phyloP scores from a whole-genome alignment of 1,140 invertebrate genomes.

The Heliothis virescens region DNA sequence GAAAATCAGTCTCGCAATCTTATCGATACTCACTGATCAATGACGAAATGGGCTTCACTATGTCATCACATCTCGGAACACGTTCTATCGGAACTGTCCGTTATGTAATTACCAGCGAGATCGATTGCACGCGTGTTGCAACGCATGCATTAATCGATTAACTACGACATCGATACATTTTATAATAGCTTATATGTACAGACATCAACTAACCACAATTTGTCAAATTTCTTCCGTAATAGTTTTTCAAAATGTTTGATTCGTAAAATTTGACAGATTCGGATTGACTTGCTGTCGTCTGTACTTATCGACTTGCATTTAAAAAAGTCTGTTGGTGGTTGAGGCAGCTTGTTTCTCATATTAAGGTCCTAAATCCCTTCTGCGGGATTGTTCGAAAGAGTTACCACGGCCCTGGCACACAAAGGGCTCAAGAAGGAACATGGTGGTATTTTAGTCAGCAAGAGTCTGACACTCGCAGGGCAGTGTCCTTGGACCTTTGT shows the following conservation, averaged over 20 bases:
- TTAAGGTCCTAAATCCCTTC: too few species aligned
- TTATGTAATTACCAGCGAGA: constrained; percentile 19
- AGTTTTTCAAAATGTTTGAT: too few species aligned
- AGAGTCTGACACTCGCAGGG: too few species aligned
- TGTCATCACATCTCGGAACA: constrained; percentile 30
- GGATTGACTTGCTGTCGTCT: too few species aligned
- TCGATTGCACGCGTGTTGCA: constrained; percentile 15
- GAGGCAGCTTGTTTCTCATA: too few species aligned
- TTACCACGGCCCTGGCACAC: too few species aligned
- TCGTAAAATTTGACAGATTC: background rate
- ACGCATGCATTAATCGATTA: constrained; percentile 25
- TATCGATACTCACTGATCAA: background rate
- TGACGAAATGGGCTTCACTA: constrained; percentile 6
- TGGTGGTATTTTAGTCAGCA: too few species aligned
- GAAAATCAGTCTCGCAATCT: background rate
- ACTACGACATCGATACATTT: constrained; percentile 6
- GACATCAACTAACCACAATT: too few species aligned
- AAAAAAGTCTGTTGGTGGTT: too few species aligned
- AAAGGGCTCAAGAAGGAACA: too few species aligned
- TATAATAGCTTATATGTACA: background rate
- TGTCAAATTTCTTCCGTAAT: background rate
- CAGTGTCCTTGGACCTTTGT: too few species aligned
- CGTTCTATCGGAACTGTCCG: constrained; percentile 24
- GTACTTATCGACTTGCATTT: background rate
- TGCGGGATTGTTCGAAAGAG: too few species aligned